Evolutionary conservation across 2,113 vertebrate species (phyloP).

Genomic region (Equus przewalskii): DNA sequence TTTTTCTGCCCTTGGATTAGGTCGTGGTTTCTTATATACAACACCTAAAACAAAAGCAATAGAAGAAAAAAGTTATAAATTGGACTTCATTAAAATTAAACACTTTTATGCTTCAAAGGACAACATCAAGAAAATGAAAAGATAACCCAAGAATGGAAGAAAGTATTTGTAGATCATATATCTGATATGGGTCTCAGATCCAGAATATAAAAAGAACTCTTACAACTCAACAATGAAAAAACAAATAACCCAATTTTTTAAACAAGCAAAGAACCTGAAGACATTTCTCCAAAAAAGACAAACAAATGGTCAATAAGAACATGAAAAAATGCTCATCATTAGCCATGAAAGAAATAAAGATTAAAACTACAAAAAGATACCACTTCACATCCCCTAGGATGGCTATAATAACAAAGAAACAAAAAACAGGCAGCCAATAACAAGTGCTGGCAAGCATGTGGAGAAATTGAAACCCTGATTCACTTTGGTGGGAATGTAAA

Average conservation of each 20-base stretch:
- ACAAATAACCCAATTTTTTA: background rate
- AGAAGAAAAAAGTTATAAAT: background rate
- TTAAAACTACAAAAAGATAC: background rate
- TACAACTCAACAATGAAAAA: slow-evolving; percentile 29
- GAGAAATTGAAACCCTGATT: background rate
- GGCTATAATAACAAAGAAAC: background rate
- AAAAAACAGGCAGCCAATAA: background rate
- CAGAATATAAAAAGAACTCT: slow-evolving; percentile 21
- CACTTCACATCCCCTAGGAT: background rate
- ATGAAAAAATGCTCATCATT: background rate
- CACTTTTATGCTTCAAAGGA: background rate
- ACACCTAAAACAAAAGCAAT: background rate
- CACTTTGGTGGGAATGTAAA: background rate
- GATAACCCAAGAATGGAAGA: background rate
- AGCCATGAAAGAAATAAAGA: slow-evolving; percentile 9
- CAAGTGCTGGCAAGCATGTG: background rate
- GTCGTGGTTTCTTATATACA: background rate
- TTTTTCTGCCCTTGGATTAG: background rate
- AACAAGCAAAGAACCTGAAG: background rate
- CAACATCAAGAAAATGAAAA: slow-evolving; percentile 36
- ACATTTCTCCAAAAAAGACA: slow-evolving; percentile 9
- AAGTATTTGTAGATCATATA: background rate
- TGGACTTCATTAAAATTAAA: slow-evolving; percentile 34
- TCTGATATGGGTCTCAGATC: background rate
- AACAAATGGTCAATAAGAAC: background rate